A percentile compares a stretch with the other conserved stretches of the same genome.
These are phyloP conservation scores for Mionectes macconnelli DNA, from an alignment of 2,113 vertebrate genomes.

Conservation along the genomic window DNA sequence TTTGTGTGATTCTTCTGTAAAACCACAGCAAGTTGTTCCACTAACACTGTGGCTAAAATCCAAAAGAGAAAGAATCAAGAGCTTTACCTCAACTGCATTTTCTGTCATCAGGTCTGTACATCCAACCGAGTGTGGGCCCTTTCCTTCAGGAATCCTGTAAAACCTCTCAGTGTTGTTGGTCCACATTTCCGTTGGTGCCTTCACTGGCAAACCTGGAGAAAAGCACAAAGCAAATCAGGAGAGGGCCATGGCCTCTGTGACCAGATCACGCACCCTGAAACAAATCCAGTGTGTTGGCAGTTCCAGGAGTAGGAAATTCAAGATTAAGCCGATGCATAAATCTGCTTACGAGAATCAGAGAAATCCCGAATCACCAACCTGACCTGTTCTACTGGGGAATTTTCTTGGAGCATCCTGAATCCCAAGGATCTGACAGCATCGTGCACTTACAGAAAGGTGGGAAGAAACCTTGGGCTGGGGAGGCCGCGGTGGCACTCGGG, in stretches of 20 bases:
- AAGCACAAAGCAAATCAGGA: background rate
- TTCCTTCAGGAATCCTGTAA: conserved; percentile 82
- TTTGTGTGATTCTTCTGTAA: background rate
- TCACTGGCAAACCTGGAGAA: background rate
- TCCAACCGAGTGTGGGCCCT: conserved; percentile 84
- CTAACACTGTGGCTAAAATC: background rate
- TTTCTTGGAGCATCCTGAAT: background rate
- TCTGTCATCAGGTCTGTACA: conserved; percentile 92
- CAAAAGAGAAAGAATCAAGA: background rate
- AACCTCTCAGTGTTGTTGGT: conserved; percentile 65
- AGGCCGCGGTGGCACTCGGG: background rate
- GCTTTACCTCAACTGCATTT: conserved; percentile 78
- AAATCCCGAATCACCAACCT: background rate
- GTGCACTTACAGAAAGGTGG: background rate
- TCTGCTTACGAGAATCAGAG: background rate
- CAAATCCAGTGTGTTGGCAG: accelerated
- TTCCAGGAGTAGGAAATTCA: background rate
- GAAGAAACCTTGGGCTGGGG: background rate
- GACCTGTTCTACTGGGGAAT: background rate
- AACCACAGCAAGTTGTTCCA: background rate
- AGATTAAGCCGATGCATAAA: background rate
- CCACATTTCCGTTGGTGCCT: conserved; percentile 64
- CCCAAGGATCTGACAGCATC: background rate
- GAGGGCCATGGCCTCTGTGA: background rate
- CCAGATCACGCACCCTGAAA: background rate